These are phyloP conservation scores for Cepphus grylle DNA, from an alignment of 2,113 vertebrate species.

Conservation along the genomic window DNA sequence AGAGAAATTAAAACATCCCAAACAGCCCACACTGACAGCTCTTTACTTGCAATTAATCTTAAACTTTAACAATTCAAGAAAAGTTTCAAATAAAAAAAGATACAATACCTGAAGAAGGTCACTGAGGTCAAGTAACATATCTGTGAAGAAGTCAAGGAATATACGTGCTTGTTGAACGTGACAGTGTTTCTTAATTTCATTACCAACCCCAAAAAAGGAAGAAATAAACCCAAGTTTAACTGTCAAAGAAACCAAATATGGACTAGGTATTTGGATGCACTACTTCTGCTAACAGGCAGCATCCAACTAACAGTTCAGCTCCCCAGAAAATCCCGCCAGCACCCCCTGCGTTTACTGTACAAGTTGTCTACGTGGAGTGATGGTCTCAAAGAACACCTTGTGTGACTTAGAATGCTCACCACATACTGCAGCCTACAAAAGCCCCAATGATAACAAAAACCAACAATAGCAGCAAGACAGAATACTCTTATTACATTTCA, in stretches of 20 bases:
- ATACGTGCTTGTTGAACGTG: background rate
- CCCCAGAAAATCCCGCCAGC: background rate
- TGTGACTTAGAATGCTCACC: background rate
- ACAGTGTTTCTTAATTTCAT: background rate
- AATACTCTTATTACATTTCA: background rate
- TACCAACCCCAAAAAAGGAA: background rate
- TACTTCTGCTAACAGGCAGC: background rate
- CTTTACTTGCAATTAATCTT: background rate
- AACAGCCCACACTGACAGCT: background rate
- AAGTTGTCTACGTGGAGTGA: background rate
- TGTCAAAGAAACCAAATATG: background rate
- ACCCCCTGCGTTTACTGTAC: background rate
- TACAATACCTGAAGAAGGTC: constrained; percentile 91
- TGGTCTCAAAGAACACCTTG: background rate
- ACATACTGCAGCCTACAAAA: background rate
- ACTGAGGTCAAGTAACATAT: constrained; percentile 97
- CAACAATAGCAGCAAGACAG: background rate
- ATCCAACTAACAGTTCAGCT: background rate
- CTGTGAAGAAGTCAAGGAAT: constrained; percentile 80
- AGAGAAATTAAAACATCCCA: background rate
- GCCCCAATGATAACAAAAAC: background rate
- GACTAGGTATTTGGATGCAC: background rate
- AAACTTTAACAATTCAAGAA: background rate
- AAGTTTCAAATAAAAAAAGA: background rate
- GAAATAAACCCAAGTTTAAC: background rate